phyloP scores from a whole-genome alignment of 2,113 vertebrate genomes.

The Colinus virginianus region DNA sequence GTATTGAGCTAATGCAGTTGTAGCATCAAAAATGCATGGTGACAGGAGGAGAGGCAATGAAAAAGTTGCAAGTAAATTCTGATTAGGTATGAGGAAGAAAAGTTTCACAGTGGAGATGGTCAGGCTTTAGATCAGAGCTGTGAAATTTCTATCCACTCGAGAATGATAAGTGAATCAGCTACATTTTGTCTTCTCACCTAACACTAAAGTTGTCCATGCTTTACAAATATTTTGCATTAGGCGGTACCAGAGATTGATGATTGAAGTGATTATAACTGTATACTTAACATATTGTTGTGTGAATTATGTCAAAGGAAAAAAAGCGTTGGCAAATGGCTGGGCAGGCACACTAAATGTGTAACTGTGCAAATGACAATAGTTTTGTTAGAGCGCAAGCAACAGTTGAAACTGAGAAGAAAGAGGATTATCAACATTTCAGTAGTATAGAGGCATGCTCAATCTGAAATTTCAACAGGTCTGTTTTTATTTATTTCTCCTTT shows the following conservation, averaged over 20 bases:
- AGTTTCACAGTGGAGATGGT: not conserved
- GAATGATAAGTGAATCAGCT: fast-evolving
- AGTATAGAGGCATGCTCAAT: not conserved
- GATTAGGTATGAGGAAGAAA: not conserved
- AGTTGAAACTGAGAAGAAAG: not conserved
- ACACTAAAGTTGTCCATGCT: not conserved
- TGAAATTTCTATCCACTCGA: not conserved
- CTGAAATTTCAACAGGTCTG: constrained; percentile 32
- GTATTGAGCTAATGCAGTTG: not conserved
- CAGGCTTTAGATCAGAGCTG: not conserved
- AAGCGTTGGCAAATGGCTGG: not conserved
- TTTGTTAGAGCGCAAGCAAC: not conserved
- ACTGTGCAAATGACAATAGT: not conserved
- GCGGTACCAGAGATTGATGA: not conserved
- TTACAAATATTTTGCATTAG: not conserved
- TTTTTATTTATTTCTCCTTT: constrained; percentile 53
- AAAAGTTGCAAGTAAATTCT: not conserved
- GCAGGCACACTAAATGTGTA: not conserved
- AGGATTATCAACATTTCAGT: constrained; percentile 19
- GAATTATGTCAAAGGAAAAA: not conserved
- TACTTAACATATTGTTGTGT: not conserved
- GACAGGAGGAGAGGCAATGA: not conserved
- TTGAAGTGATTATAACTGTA: not conserved
- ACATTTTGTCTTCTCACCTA: not conserved
- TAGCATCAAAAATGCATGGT: not conserved